Base-by-base conservation (phyloP, 2,888 invertebrate genomes). In the Chloromyia formosa region DNA sequence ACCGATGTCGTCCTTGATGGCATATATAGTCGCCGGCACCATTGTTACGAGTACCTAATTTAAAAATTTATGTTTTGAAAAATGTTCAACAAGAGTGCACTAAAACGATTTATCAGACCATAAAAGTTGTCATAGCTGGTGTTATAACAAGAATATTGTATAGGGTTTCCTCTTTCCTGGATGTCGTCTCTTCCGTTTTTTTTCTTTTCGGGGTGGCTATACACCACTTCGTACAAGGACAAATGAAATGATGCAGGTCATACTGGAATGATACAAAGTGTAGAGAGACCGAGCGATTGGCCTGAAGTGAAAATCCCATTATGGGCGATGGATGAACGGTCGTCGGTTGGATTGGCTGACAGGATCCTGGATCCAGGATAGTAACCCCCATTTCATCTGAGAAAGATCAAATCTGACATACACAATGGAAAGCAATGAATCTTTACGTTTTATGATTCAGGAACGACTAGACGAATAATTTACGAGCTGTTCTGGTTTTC, bases 31-130 rank as follows among this genome's bases (percentile, higher is more conserved):
- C 53, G 40, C 23, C 18, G 68, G 49, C 27, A 53, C 60, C 60
- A 60, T 72, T 72, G 71, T 72, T 69, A 69, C 68, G 16, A 71
- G 58, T 35, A 71, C 54, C 73, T 74, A 74, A 74, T 74, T 74
- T 74, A 74, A 74, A 74, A 74, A 74, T 74, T 74, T 66, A 74
- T 68, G 68, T 58, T 74, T 74, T 74, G 66, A 74, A 66, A 74
- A 74, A 74, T 74, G 74, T 66, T 66, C 74, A 74, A 66, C 74
- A 66, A 74, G 74, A 74, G 74, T 74, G 66, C 74, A 74, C 56
- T 74, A 74, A 74, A 74, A 74, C 66, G 74, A 74, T 74, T 74
- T 74, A 74, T 74, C 74, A 74, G 74, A 54, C 74, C 74, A 74
- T 74, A 74, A 74, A 74, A 74, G 58, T 58, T 74, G 74, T 74